phyloP scores from a whole-genome alignment of 2,888 invertebrate species.

The Elegia similella region DNA sequence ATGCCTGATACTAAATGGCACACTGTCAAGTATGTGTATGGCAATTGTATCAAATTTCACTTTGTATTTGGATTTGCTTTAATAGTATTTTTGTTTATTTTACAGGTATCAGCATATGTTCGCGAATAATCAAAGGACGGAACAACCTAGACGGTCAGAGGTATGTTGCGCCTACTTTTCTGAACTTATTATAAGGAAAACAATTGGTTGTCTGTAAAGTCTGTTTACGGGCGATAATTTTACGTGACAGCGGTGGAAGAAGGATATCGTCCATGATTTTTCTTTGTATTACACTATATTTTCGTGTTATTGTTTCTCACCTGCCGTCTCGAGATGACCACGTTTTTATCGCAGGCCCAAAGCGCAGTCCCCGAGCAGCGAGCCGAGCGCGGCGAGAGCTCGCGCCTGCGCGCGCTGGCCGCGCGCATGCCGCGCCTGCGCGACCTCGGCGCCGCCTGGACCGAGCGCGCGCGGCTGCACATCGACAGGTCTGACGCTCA shows the following conservation, averaged over 20 bases:
- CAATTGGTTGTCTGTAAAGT: too few relatives aligned
- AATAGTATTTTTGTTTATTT: conserved; percentile 8
- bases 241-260: too few relatives aligned
- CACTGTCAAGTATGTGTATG: too few relatives aligned
- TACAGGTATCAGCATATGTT: conserved; percentile 68
- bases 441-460: conserved; percentile 54
- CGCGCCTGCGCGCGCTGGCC: conserved; percentile 54
- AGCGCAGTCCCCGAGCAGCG: conserved; percentile 46
- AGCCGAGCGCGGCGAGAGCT: conserved; percentile 46
- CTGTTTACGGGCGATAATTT: too few relatives aligned
- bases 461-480: conserved; percentile 45
- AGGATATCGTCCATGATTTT: too few relatives aligned
- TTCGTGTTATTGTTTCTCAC: not conserved
- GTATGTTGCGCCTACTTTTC: not conserved
- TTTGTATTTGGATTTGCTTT: too few relatives aligned
- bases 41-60: too few relatives aligned
- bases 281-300: too few relatives aligned
- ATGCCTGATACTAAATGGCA: too few relatives aligned
- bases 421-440: conserved; percentile 61
- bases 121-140: conserved; percentile 43
- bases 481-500: conserved; percentile 35
- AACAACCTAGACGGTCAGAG: conserved; percentile 33
- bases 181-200: too few relatives aligned
- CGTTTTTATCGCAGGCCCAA: conserved; percentile 33
- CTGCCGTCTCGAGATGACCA: not conserved